Base-by-base conservation (phyloP, 2,888 invertebrate species). In the Drosophila setosimentum region DNA sequence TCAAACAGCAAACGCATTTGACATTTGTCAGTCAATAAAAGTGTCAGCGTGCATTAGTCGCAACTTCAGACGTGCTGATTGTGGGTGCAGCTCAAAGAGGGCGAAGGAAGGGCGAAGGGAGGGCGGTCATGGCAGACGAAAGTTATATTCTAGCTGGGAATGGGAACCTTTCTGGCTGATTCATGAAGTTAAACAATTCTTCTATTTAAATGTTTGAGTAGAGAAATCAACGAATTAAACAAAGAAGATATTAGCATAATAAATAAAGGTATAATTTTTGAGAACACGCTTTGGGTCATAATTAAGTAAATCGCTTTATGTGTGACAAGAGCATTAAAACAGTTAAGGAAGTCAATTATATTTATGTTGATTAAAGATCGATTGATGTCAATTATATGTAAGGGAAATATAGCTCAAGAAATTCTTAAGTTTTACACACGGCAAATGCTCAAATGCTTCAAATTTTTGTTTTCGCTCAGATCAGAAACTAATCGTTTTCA, bases 21-120 rank as follows among this genome's bases (percentile, higher is more conserved):
- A 84, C 82, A 90, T 83, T 87, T 89, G 80, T 83, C 79, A 81
- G 88, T 81, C 83, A 80, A 84, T 85, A 85, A 89, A 88, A 89
- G 77, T 88, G 91, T 91, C 90, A 90, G 76, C 67, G 57, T 63
- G 74, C 68, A 84, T 88, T 82, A 81, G 53, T n/a, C 58, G 50
- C 59, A 55, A 68, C n/a, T 65, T 42, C 51, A 35, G 30, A 30
- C 0, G 29, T 29, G 16, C 40, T 55, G 55, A 29, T 42, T 42
- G 50, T 61, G 67, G 64, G 57, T 53, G 64, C 64, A 55, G 67
- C 40, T 13, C 27, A 29, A 37, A 27, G 21, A 2, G 21, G 21
- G 16, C 21, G 21, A 8, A 8, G 4, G 18, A 29, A 29, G 29
- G 29, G 6, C 21, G 18, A 16, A 16, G 21, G 21, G 40, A 40